Evolutionary conservation across 2,888 invertebrate genomes (phyloP).

Genomic region (Caenorhabditis wallacei): DNA sequence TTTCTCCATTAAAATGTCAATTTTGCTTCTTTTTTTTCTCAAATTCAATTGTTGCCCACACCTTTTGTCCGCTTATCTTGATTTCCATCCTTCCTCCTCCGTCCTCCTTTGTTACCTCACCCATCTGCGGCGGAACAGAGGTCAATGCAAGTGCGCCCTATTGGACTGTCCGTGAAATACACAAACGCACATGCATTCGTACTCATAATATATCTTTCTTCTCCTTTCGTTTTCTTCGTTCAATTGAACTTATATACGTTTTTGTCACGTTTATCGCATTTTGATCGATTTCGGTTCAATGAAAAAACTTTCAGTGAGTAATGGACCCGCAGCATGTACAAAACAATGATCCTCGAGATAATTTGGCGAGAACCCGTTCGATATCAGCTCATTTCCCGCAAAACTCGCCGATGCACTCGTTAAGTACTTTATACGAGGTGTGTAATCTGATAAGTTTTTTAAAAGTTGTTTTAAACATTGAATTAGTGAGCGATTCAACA

Average conservation of each 20-base stretch:
- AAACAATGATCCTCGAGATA: background rate
- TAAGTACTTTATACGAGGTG: conserved; percentile 10
- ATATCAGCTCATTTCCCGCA: conserved; percentile 17
- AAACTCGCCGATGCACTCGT: conserved; percentile 5
- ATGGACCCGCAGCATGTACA: conserved; percentile 28
- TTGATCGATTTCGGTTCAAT: background rate
- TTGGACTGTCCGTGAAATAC: conserved; percentile 1
- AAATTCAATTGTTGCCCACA: too few species aligned
- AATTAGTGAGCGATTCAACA: conserved; percentile 8
- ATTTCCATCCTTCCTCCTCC: background rate
- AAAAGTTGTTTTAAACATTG: background rate
- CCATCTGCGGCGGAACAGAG: background rate
- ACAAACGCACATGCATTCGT: background rate
- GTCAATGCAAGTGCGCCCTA: conserved; percentile 27
- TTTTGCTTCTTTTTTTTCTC: background rate
- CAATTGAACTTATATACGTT: background rate
- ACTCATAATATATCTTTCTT: background rate
- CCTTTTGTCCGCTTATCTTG: too few species aligned
- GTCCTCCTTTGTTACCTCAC: background rate
- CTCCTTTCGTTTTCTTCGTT: background rate
- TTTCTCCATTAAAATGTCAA: too few species aligned
- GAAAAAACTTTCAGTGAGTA: background rate
- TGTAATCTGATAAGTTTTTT: background rate
- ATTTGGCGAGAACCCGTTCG: conserved; percentile 1
- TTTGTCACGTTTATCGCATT: background rate